Evolutionary conservation across 2,888 invertebrate species (phyloP).

Genomic region (Aleiodes testaceus): DNA sequence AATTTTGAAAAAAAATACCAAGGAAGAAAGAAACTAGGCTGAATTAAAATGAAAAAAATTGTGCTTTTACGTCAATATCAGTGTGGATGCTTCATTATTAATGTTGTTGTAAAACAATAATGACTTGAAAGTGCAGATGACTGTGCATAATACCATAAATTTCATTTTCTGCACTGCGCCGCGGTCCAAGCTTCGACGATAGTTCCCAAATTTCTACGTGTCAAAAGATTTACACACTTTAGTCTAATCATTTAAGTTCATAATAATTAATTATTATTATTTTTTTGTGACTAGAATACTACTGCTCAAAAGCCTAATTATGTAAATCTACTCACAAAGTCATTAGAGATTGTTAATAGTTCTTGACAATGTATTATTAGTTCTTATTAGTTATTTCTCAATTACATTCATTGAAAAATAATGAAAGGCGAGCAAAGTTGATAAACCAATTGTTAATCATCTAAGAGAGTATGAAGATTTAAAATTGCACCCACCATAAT

Average conservation of each 20-base stretch:
- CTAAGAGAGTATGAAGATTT: slow-evolving; percentile 39
- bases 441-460: slow-evolving; percentile 28
- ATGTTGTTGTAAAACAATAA: slow-evolving; percentile 7
- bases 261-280: slow-evolving; percentile 10
- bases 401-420: slow-evolving; percentile 35
- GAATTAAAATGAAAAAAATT: slow-evolving; percentile 9
- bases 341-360: slow-evolving; percentile 72
- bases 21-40: slow-evolving; percentile 5
- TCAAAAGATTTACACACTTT: not conserved
- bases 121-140: not conserved
- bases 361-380: slow-evolving; percentile 61
- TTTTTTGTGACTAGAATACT: slow-evolving; percentile 62
- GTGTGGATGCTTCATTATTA: slow-evolving; percentile 24
- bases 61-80: slow-evolving; percentile 31
- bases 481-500: slow-evolving; percentile 58
- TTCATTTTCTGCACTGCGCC: slow-evolving; percentile 9
- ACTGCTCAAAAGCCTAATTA: slow-evolving; percentile 71
- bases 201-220: slow-evolving; percentile 17
- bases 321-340: slow-evolving; percentile 70
- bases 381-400: slow-evolving; percentile 47
- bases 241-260: not conserved
- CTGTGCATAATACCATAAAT: slow-evolving; percentile 30
- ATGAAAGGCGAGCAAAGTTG: slow-evolving; percentile 29
- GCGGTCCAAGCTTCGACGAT: slow-evolving; percentile 22
- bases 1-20: slow-evolving; percentile 40